Evolutionary conservation across 2,888 invertebrate species (phyloP).

Genomic region (Oasisia sp.): DNA sequence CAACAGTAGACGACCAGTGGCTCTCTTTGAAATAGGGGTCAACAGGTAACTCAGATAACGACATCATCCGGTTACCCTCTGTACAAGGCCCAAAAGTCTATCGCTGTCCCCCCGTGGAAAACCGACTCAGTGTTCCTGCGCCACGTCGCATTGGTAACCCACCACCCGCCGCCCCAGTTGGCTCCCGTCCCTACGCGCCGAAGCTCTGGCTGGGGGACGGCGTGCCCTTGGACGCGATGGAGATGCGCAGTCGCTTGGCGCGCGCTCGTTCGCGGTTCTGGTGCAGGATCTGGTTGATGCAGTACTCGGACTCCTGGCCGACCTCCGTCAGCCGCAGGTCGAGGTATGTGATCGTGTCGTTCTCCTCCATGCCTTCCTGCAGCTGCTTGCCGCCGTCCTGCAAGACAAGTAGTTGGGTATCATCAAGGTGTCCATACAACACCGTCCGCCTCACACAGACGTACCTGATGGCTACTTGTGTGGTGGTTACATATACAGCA

Average conservation of each 20-base stretch:
- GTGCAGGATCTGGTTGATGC: slow-evolving; percentile 63
- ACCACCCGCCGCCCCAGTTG: background rate
- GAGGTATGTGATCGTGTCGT: slow-evolving; percentile 59
- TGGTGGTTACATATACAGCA: background rate
- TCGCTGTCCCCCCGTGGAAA: background rate
- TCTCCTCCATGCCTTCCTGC: slow-evolving; percentile 66
- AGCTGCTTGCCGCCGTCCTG: slow-evolving; percentile 66
- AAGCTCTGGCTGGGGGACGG: background rate
- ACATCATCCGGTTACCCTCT: background rate
- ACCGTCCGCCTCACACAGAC: background rate
- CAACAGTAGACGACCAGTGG: background rate
- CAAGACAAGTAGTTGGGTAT: slow-evolving; percentile 17
- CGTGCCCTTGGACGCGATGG: slow-evolving; percentile 22
- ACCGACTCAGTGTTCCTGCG: no score
- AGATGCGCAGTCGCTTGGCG: slow-evolving; percentile 44
- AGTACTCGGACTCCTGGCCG: slow-evolving; percentile 65
- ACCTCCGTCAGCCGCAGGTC: slow-evolving; percentile 65
- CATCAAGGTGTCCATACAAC: background rate
- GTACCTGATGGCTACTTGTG: background rate
- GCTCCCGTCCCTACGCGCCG: background rate
- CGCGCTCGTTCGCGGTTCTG: slow-evolving; percentile 61
- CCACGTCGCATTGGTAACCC: background rate
- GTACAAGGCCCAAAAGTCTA: background rate
- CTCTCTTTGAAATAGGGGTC: background rate
- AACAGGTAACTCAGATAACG: background rate